Evolutionary conservation across 2,113 vertebrate species (phyloP).

Genomic region (Triplophysa dalaica): DNA sequence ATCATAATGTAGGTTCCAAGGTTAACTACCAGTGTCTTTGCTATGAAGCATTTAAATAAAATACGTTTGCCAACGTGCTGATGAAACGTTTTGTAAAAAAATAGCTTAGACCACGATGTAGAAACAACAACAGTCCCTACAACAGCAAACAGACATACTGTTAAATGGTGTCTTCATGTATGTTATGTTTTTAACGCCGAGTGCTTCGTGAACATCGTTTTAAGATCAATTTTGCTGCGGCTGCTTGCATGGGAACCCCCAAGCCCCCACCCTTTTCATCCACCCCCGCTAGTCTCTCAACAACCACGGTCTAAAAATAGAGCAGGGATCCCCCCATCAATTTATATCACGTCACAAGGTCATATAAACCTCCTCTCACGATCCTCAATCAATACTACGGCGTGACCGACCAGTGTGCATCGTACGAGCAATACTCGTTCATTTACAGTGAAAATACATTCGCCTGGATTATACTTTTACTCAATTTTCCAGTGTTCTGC

Average conservation of each 20-base stretch:
- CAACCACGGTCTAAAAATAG: conserved; percentile 73
- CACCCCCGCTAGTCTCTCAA: conserved; percentile 67
- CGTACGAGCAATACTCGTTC: not conserved
- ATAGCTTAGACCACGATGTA: not conserved
- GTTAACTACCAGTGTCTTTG: not conserved
- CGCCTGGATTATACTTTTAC: not conserved
- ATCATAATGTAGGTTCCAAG: not conserved
- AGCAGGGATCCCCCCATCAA: conserved; percentile 75
- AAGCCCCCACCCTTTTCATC: conserved; percentile 58
- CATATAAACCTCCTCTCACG: conserved; percentile 58
- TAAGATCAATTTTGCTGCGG: conserved; percentile 56
- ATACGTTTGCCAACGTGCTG: not conserved
- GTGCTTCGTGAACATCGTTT: not conserved
- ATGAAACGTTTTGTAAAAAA: not conserved
- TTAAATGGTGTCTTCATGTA: conserved; percentile 18
- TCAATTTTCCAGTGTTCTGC: not conserved
- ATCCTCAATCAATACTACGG: conserved; percentile 36
- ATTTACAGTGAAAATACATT: not conserved
- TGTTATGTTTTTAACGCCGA: not conserved
- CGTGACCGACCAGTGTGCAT: conserved; percentile 7
- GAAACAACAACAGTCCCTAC: not conserved
- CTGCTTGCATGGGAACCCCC: conserved; percentile 67
- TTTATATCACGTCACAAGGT: conserved; percentile 72
- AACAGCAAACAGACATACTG: not conserved
- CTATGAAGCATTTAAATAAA: not conserved